Base-by-base conservation (phyloP, 2,888 invertebrate species). In the Campoplex nolae region DNA sequence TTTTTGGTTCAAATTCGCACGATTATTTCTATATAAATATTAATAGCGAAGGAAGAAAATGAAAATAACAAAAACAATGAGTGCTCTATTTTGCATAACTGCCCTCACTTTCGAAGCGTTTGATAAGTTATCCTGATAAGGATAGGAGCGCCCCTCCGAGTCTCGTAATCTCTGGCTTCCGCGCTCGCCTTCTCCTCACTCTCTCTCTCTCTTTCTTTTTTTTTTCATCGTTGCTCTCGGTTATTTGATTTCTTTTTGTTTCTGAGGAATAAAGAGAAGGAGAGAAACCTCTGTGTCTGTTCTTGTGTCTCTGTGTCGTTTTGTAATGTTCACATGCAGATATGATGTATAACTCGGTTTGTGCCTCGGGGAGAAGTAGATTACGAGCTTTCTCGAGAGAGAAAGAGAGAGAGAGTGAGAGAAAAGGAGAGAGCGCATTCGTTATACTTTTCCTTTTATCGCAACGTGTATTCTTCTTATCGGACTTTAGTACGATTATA, bases 51-150 rank as follows among this genome's bases (percentile, higher is more conserved):
- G 7, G 3, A 62, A 58, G 42, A 67, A 67, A 65, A 28, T 51
- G 35, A 74, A 77, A 78, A 77, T 9, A 62, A 78, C 48, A 75
- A 79, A 84, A 70, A 83, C 80, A 84, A 77, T 86, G 80, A 88
- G 83, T 86, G 81, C 84, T 88, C 88, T 88, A 88, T 88, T 23
- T 88, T 88, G 88, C 89, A 88, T 89, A 89, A 88, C 89, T 83
- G 84, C 82, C 86, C 88, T 83, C 81, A 89, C 84, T 88, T 88
- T 89, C 86, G 74, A 88, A 83, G 71, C 62, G 88, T 81, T 83
- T 85, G 88, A 88, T 88, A 86, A 88, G 84, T 82, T 81, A 88
- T 78, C 78, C 87, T 75, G 88, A 88, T 88, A 88, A 83, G 75
- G 80, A 82, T 75, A 28, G 16, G 58, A 62, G 77, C 48, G 74